phyloP scores from a whole-genome alignment of 1,140 invertebrate genomes.

The honey bee (Apis mellifera) region Amel_HAv3.1 CM009935.2:7967001-7967500 shows the following conservation, averaged over 20 bases:
- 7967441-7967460: no score
- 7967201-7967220: slow-evolving; percentile 60
- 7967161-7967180: slow-evolving; percentile 66
- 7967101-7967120: slow-evolving; percentile 78
- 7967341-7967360: no score
- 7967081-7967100: slow-evolving; percentile 75
- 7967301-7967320: slow-evolving; percentile 19
- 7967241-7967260: slow-evolving; percentile 4
- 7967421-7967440: no score
- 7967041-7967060: slow-evolving; percentile 70
- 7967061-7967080: slow-evolving; percentile 70
- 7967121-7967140: slow-evolving; percentile 75
- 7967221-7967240: slow-evolving; percentile 24
- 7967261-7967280: slow-evolving; percentile 44
- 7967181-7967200: slow-evolving; percentile 72
- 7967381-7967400: no score
- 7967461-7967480: no score
- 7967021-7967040: slow-evolving; percentile 43
- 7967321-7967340: not conserved
- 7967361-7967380: no score
- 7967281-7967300: slow-evolving; percentile 59
- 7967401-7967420: no score
- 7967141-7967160: slow-evolving; percentile 74
- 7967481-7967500: no score
- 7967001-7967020: slow-evolving; percentile 58